A percentile compares a stretch with the other conserved stretches of the same genome.
Evolutionary conservation across 2,113 vertebrate genomes (phyloP).

Genomic region (Malurus cyaneus): DNA sequence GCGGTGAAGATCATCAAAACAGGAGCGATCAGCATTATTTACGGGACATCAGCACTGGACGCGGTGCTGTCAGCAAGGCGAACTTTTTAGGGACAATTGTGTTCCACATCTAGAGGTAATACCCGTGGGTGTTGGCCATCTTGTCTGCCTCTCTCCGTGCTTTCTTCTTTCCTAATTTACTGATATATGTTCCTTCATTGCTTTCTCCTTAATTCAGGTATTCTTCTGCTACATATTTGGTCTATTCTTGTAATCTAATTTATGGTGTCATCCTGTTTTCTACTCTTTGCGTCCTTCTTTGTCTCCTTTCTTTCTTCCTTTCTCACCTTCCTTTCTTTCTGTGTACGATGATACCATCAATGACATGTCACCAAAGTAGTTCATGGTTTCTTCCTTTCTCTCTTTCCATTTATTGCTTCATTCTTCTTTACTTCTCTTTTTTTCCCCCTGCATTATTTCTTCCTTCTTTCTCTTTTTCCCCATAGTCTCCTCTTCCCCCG

Average conservation of each 20-base stretch:
- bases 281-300: neutral
- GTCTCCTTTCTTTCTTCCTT: neutral
- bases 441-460: neutral
- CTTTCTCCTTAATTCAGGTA: neutral
- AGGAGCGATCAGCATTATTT: neutral
- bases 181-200: neutral
- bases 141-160: rapidly evolving
- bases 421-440: rapidly evolving
- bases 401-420: neutral
- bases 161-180: neutral
- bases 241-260: too few species aligned
- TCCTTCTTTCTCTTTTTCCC: neutral
- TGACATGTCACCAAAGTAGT: neutral
- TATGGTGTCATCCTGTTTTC: neutral
- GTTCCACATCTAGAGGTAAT: rapidly evolving
- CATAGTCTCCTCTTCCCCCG: rapidly evolving
- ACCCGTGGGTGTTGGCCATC: rapidly evolving
- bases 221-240: neutral
- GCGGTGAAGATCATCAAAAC: rapidly evolving
- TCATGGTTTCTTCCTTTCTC: neutral
- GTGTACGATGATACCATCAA: too few species aligned
- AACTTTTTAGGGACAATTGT: rapidly evolving
- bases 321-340: neutral
- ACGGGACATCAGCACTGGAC: rapidly evolving
- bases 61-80: too few species aligned